Evolutionary conservation across 2,113 vertebrate species (phyloP).

Genomic region (Serinus canaria): DNA sequence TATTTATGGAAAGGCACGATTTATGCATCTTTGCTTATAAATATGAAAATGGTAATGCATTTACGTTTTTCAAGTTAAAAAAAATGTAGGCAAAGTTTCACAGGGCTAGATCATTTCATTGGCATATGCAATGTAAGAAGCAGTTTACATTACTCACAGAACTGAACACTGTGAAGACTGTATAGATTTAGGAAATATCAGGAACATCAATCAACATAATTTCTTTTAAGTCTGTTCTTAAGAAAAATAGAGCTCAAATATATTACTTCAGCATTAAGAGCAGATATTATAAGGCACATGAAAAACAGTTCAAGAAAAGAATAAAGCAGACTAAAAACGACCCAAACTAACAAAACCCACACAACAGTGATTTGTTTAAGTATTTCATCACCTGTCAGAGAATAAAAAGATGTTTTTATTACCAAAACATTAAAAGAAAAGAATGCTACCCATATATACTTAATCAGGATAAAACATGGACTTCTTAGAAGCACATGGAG

Average conservation of each 20-base stretch:
- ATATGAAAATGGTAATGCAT: slow-evolving; percentile 14
- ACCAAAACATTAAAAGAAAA: not conserved
- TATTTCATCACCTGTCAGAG: not conserved
- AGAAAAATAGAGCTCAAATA: slow-evolving; percentile 28
- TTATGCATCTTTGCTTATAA: slow-evolving; percentile 25
- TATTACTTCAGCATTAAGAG: not conserved
- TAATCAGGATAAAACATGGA: not conserved
- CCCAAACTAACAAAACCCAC: not conserved
- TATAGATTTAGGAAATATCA: not conserved
- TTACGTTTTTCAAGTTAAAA: slow-evolving; percentile 7
- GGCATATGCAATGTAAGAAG: slow-evolving; percentile 15
- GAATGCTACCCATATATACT: not conserved
- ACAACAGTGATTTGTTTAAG: not conserved
- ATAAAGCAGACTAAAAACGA: not conserved
- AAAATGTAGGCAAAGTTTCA: not conserved
- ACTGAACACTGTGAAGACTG: not conserved
- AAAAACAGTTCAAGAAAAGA: not conserved
- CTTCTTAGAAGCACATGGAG: not conserved
- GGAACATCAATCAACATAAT: not conserved
- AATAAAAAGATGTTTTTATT: not conserved
- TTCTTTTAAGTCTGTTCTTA: slow-evolving; percentile 27
- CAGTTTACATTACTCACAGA: slow-evolving; percentile 13
- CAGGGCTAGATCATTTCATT: slow-evolving; percentile 2
- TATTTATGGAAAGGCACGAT: slow-evolving; percentile 25
- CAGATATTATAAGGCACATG: not conserved